Evolutionary conservation across 1,140 invertebrate genomes (phyloP), one percentile per base, ranked within the genome.

Genomic region (Bombus pascuorum): DNA sequence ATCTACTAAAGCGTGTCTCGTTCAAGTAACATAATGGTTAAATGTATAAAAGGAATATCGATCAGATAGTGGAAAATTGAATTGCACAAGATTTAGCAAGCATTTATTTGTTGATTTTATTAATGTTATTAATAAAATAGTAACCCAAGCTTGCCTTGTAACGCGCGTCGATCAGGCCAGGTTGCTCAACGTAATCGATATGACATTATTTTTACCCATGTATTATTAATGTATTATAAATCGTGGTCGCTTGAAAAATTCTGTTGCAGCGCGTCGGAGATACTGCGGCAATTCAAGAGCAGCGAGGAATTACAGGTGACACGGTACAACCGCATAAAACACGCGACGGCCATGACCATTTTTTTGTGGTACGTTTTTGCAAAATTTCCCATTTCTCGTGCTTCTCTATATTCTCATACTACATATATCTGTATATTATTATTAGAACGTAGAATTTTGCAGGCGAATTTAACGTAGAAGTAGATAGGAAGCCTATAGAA

Each of bases 211-310:
- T 85, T 85, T 85, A 85, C 57, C 78, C 68, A 42, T 28, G 34
- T 73, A 85, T 83, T 81, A 83, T 81, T 79, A 79, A 79, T 68
- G 77, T 66, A 25, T 37, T 80, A 37, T 70, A 47, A 82, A 85
- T 79, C 71, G 81, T 83, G 37, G 39, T 47, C 66, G 78, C 78
- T 74, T 85, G 72, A 75, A 81, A 85, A 82, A 86, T 91, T 72
- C 34, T 85, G 74, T 96, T 96, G n/a, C 93, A 96, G 96, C 39
- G 94, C 94, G 5, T 93, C 94, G 74, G 94, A 94, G 82, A 96
- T 96, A 91, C 90, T 96, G 57, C 93, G 91, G 32, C 92, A 95
- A 37, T 96, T 95, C 81, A 93, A 94, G 79, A 89, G 93, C 79
- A 94, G 94, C 85, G 87, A 91, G 18, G 95, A 96, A 8, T 94